Evolutionary conservation across 1,140 invertebrate genomes (phyloP).

Genomic region (Anastatus disparis): DNA sequence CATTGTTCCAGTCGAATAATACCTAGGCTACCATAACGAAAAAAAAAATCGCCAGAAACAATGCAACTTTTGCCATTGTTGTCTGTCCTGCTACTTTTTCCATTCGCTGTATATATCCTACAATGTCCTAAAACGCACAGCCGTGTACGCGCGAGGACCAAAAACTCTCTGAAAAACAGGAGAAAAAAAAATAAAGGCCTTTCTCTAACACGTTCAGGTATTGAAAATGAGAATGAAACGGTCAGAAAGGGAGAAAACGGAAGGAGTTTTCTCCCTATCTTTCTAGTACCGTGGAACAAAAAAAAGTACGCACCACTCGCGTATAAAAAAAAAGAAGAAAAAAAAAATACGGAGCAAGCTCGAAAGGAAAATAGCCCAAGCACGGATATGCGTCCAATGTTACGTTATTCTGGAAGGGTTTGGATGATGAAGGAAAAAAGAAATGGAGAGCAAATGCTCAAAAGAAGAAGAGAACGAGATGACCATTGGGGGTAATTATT

Average conservation of each 20-base stretch:
- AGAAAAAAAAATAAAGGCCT: too few relatives aligned
- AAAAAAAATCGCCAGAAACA: constrained; percentile 26
- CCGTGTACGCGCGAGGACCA: not conserved
- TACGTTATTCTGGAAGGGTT: not conserved
- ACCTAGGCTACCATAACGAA: not conserved
- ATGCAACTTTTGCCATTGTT: constrained; percentile 40
- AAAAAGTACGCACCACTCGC: not conserved
- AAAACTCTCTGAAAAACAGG: constrained; percentile 3
- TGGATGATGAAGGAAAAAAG: not conserved
- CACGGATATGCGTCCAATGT: too few relatives aligned
- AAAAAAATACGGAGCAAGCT: not conserved
- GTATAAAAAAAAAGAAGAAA: not conserved
- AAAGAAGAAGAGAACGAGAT: constrained; percentile 17
- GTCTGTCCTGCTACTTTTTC: not conserved
- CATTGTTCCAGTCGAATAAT: constrained; percentile 11
- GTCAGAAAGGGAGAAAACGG: not conserved
- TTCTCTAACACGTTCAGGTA: not conserved
- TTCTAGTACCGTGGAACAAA: not conserved
- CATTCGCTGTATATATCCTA: not conserved
- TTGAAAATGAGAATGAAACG: constrained; percentile 19
- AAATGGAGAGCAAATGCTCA: too few relatives aligned
- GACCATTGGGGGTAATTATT: constrained; percentile 64
- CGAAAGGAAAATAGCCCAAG: not conserved
- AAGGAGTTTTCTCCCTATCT: not conserved
- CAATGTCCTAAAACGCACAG: not conserved